Evolutionary conservation across 2,113 vertebrate genomes (phyloP).

Genomic region (Dipodomys spectabilis): DNA sequence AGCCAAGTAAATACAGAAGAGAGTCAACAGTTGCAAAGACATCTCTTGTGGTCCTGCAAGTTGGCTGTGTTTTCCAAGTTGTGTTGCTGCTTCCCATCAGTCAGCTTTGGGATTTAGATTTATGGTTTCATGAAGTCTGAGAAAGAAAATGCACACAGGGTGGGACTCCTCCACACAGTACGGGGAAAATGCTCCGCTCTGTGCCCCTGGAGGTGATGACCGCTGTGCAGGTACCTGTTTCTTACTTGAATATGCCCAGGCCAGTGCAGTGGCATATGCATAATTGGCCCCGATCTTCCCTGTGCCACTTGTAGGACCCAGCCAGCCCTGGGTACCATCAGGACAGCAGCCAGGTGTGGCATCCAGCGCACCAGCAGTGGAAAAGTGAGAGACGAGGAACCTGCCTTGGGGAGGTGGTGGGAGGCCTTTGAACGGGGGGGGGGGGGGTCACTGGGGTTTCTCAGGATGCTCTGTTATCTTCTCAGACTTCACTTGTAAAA

Average conservation of each 20-base stretch:
- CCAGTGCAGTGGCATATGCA: neutral
- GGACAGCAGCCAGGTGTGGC: neutral
- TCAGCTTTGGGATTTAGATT: constrained; percentile 71
- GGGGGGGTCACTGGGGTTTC: neutral
- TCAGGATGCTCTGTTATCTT: neutral
- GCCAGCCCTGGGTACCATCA: neutral
- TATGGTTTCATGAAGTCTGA: constrained; percentile 59
- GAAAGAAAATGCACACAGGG: constrained; percentile 68
- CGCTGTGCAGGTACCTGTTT: neutral
- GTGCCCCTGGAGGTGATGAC: neutral
- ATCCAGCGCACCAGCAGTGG: neutral
- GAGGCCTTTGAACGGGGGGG: neutral
- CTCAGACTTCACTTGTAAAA: neutral
- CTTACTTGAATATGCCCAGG: too few relatives aligned
- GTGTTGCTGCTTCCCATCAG: constrained; percentile 41
- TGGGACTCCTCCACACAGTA: neutral
- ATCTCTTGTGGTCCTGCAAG: constrained; percentile 24
- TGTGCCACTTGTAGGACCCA: neutral
- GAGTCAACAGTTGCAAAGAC: constrained; percentile 70
- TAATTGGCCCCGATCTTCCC: neutral
- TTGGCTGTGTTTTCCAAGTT: constrained; percentile 25
- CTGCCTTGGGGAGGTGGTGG: too few relatives aligned
- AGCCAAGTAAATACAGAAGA: constrained; percentile 70
- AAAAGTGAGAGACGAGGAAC: neutral
- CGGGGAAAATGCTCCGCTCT: neutral